Percentiles rank a stretch among this genome's conserved stretches.
Conservation (phyloP, 2,888 invertebrate species). For the Lasioglossum lativentre region DNA sequence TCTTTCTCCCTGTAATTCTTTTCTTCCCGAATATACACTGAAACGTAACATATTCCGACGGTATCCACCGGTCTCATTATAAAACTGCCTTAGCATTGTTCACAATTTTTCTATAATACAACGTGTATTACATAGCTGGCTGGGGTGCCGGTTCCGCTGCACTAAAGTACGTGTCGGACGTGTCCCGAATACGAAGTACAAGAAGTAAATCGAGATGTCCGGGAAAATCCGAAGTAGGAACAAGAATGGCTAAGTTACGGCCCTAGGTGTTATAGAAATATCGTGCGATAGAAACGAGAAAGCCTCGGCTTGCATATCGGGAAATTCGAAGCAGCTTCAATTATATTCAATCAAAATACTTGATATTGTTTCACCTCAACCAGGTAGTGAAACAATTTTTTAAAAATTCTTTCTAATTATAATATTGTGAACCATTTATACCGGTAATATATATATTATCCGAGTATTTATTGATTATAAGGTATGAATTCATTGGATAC, state of each 20-base stretch:
- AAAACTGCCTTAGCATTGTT: background rate
- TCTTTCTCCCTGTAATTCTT: background rate
- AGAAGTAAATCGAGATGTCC: constrained; percentile 36
- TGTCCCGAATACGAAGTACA: constrained; percentile 17
- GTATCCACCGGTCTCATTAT: constrained; percentile 7
- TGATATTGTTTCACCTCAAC: background rate
- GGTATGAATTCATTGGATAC: too few species aligned
- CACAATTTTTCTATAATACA: constrained; percentile 31
- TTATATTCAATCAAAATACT: background rate
- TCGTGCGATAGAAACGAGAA: background rate
- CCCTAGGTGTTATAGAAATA: background rate
- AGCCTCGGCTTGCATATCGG: background rate
- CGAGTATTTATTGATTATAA: too few species aligned
- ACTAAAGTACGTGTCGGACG: constrained; percentile 32
- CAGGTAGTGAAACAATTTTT: background rate
- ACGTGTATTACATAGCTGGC: constrained; percentile 14
- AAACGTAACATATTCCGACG: background rate
- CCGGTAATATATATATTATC: too few species aligned
- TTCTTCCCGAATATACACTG: background rate
- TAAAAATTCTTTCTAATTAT: background rate
- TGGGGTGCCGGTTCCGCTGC: background rate
- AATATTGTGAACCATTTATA: too few species aligned
- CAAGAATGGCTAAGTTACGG: background rate
- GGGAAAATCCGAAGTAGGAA: background rate
- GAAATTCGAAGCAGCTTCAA: background rate